Conservation (phyloP, 2,888 invertebrate species). For the Pristionchus exspectatus region DNA sequence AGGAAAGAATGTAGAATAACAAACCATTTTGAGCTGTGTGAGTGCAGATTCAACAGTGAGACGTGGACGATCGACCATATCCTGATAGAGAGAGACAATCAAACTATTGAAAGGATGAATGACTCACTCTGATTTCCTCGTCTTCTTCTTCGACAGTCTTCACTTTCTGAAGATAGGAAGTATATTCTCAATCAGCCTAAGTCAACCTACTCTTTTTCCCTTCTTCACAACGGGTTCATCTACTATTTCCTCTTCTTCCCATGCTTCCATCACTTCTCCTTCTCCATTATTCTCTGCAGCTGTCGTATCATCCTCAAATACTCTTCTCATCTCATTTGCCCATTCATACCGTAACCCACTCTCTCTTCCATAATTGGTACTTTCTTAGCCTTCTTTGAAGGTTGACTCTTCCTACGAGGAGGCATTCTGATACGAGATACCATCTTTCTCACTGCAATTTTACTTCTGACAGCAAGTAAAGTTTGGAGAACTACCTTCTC, state of each 20-base stretch:
- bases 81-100: background rate
- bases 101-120: too few relatives aligned
- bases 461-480: background rate
- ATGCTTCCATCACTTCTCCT: constrained; percentile 1
- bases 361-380: background rate
- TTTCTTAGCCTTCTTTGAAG: background rate
- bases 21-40: constrained; percentile 11
- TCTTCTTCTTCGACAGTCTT: background rate
- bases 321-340: background rate
- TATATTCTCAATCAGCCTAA: background rate
- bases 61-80: constrained; percentile 12
- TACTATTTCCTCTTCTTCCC: background rate
- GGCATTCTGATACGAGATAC: background rate
- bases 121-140: constrained; percentile 8
- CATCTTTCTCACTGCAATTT: background rate
- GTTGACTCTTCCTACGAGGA: background rate
- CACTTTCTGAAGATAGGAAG: background rate
- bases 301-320: background rate
- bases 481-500: background rate
- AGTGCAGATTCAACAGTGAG: background rate
- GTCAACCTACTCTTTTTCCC: background rate
- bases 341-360: background rate
- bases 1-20: too few relatives aligned
- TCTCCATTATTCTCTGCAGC: background rate
- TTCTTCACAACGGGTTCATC: constrained; percentile 2